A percentile compares a stretch with the other conserved stretches of the same genome.
Conservation (phyloP, 1,140 invertebrate genomes). For the Triops longicaudatus region DNA sequence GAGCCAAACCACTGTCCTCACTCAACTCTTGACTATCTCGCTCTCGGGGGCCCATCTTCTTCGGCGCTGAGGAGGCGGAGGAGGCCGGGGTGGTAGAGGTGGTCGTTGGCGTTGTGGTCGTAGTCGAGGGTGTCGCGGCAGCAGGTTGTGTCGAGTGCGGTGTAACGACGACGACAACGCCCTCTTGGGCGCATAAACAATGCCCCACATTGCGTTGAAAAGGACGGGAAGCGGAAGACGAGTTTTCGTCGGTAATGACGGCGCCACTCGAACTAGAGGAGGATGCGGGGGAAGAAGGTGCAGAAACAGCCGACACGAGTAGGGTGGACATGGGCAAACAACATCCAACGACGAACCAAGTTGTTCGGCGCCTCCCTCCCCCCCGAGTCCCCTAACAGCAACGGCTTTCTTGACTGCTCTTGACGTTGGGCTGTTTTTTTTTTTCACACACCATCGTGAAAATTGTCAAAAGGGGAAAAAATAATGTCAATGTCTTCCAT, state of each 20-base stretch:
- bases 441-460: too few species aligned
- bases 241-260: neutral
- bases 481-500: too few species aligned
- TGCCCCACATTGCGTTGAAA: conserved; percentile 17
- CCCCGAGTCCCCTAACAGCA: neutral
- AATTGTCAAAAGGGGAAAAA: too few species aligned
- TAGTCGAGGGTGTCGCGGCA: neutral
- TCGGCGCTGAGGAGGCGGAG: neutral
- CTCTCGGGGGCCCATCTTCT: neutral
- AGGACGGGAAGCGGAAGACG: neutral
- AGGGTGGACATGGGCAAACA: conserved; percentile 1
- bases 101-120: conserved; percentile 17
- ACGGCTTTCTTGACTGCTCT: neutral
- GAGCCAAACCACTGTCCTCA: neutral
- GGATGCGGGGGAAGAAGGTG: neutral
- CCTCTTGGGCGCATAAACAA: conserved; percentile 21
- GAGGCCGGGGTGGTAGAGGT: neutral
- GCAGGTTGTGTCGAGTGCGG: neutral
- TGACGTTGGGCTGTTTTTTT: neutral
- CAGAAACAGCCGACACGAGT: neutral
- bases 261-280: neutral
- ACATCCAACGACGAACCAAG: neutral
- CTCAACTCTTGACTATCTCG: neutral
- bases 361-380: neutral
- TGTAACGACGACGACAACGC: neutral